Evolutionary conservation across 2,888 invertebrate species (phyloP).

Genomic region (Stramonita haemastoma): DNA sequence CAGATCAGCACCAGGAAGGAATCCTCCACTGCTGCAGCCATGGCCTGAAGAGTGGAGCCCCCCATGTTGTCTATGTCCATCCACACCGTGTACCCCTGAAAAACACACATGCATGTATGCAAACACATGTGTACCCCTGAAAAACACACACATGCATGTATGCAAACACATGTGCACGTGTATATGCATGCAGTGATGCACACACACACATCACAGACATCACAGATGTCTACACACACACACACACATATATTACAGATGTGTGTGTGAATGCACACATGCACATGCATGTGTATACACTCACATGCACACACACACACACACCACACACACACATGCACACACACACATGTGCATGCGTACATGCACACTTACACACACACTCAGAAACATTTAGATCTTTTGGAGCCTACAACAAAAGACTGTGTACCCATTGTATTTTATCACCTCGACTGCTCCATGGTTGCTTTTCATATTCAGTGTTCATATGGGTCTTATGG

Average conservation of each 20-base stretch:
- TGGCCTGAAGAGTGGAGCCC: conserved; percentile 67
- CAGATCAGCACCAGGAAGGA: conserved; percentile 60
- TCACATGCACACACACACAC: not conserved
- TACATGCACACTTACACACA: not conserved
- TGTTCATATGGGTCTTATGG: too few relatives aligned
- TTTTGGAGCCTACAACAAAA: too few relatives aligned
- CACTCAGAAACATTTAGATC: not conserved
- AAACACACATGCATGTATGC: not conserved
- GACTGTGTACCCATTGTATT: too few relatives aligned
- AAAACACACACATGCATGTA: not conserved
- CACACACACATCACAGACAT: not conserved
- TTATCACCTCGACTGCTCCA: too few relatives aligned
- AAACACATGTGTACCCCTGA: conserved; percentile 45
- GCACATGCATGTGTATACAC: conserved; percentile 26
- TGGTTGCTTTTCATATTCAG: too few relatives aligned
- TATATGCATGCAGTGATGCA: too few relatives aligned
- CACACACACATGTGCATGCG: not conserved
- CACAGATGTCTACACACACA: not conserved
- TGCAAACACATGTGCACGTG: too few relatives aligned
- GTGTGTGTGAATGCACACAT: not conserved
- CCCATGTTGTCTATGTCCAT: conserved; percentile 67
- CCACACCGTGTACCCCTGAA: conserved; percentile 58
- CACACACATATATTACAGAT: not conserved
- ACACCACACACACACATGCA: not conserved
- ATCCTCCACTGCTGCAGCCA: conserved; percentile 67